Conservation (phyloP, 2,888 invertebrate genomes). For the Toxonevra muliebris region DNA sequence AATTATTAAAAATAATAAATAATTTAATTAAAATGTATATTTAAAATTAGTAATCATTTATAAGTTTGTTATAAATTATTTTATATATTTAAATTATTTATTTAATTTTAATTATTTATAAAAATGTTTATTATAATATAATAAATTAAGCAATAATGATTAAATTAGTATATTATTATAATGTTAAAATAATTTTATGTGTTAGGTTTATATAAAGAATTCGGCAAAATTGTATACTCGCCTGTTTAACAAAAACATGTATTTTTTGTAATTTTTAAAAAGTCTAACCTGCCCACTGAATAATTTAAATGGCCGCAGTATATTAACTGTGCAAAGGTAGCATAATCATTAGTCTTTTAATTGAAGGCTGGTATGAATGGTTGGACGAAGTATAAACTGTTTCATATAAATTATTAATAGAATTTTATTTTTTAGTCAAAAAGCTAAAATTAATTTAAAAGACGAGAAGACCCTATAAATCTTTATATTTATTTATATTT, state of each 20-base stretch:
- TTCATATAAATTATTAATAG: constrained; percentile 66
- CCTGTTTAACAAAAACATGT: constrained; percentile 84
- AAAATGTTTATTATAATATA: constrained; percentile 63
- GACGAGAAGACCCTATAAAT: too few relatives aligned
- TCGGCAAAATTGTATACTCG: constrained; percentile 72
- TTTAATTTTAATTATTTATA: constrained; percentile 64
- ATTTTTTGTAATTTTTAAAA: constrained; percentile 72
- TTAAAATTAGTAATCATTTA: constrained; percentile 70
- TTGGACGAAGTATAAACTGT: constrained; percentile 74
- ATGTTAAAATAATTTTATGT: constrained; percentile 48
- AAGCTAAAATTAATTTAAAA: constrained; percentile 68
- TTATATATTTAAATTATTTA: constrained; percentile 66
- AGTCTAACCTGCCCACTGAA: constrained; percentile 79
- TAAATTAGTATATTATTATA: constrained; percentile 69
- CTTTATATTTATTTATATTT: constrained; percentile 55
- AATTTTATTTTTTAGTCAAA: constrained; percentile 73
- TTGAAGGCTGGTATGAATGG: constrained; percentile 82
- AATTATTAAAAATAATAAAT: constrained; percentile 67
- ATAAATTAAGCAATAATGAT: constrained; percentile 68
- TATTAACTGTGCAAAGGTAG: constrained; percentile 82
- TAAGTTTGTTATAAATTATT: constrained; percentile 66
- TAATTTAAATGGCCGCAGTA: constrained; percentile 80
- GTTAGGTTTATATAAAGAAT: constrained; percentile 69
- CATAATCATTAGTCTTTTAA: constrained; percentile 84
- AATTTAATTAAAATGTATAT: constrained; percentile 65